phyloP scores from a whole-genome alignment of 2,797 vertebrate species.

The Thamnophis elegans region DNA sequence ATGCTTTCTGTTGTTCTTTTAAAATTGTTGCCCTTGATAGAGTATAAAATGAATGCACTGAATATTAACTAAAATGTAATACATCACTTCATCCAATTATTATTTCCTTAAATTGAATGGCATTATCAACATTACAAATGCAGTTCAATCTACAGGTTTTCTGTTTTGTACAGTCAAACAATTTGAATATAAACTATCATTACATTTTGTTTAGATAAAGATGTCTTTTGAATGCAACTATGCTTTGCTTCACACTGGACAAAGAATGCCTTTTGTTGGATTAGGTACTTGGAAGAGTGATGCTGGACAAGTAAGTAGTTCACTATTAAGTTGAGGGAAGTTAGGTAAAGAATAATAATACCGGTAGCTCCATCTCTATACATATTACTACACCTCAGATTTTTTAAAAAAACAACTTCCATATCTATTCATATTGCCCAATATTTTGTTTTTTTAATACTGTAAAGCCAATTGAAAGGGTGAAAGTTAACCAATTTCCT shows the following conservation, averaged over 20 bases:
- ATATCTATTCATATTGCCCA: not conserved
- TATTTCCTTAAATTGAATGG: not conserved
- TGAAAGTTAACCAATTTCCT: not conserved
- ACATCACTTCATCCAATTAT: not conserved
- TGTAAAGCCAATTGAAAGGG: not conserved
- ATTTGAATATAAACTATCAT: conserved; percentile 12
- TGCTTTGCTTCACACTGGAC: conserved; percentile 82
- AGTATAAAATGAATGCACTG: not conserved
- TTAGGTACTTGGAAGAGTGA: conserved; percentile 97
- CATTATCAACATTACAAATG: not conserved
- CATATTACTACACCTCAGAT: not conserved
- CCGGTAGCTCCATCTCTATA: not conserved
- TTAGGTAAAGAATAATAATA: not conserved
- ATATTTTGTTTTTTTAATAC: not conserved
- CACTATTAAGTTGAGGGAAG: not conserved
- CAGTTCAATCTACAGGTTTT: not conserved
- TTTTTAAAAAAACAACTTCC: not conserved
- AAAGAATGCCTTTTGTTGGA: conserved; percentile 93
- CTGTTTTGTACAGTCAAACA: not conserved
- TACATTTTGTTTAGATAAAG: conserved; percentile 65
- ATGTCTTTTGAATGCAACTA: conserved; percentile 77
- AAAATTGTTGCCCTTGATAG: not conserved
- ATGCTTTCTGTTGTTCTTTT: not conserved
- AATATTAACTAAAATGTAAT: not conserved
- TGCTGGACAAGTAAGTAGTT: conserved; percentile 81